phyloP scores from a whole-genome alignment of 2,113 vertebrate species.

The Tachycineta bicolor region DNA sequence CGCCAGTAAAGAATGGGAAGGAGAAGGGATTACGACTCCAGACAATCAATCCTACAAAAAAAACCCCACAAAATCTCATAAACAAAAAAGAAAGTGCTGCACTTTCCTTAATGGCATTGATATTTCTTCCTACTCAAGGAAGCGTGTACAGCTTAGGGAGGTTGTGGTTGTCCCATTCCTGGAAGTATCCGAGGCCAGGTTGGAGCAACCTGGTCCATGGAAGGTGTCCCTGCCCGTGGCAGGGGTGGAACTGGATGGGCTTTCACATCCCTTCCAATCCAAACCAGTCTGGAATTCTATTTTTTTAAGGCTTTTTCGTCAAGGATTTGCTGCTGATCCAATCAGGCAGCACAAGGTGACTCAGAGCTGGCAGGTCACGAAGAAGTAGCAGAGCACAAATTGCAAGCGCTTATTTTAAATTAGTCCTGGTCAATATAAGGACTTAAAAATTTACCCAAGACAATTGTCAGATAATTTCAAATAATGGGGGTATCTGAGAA shows the following conservation, averaged over 20 bases:
- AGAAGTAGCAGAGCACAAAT: not conserved
- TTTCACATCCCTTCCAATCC: not conserved
- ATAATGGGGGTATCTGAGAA: not conserved
- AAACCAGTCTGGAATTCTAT: not conserved
- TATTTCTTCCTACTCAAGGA: not conserved
- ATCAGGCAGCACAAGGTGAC: not conserved
- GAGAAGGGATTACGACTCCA: not conserved
- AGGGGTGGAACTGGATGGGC: not conserved
- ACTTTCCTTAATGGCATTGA: not conserved
- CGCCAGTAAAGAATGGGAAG: not conserved
- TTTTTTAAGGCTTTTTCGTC: not conserved
- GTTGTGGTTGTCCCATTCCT: not conserved
- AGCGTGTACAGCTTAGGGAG: accelerated
- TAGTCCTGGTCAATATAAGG: not conserved
- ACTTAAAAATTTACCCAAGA: conserved; percentile 12
- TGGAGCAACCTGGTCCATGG: not conserved
- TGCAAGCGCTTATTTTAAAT: not conserved
- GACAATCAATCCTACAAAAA: not conserved
- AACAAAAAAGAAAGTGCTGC: not conserved
- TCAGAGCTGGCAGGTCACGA: not conserved
- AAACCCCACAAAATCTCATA: not conserved
- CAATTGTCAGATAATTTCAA: not conserved
- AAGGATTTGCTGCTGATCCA: not conserved
- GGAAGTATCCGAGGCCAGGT: not conserved
- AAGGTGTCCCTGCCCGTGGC: not conserved